A percentile compares a stretch with the other conserved stretches of the same genome.
Conservation (phyloP, 2,113 vertebrate genomes). For the Atrichornis clamosus region DNA sequence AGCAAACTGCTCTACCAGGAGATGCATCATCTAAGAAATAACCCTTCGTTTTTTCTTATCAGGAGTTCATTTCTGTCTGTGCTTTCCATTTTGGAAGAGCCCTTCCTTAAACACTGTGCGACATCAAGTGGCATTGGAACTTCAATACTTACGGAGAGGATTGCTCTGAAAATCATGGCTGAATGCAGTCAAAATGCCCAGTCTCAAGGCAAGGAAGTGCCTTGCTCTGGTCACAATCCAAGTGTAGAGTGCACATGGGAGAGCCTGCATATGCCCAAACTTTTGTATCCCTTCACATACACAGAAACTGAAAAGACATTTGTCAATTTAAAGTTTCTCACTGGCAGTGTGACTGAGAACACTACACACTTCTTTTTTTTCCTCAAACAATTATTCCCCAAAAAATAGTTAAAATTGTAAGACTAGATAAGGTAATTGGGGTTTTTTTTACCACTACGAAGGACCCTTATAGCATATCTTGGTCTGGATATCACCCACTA, state of each 20-base stretch:
- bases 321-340: background rate
- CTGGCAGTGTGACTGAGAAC: background rate
- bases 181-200: background rate
- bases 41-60: background rate
- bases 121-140: background rate
- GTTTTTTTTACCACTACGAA: background rate
- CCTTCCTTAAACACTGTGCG: background rate
- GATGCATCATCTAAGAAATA: background rate
- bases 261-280: background rate
- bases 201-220: rapidly evolving
- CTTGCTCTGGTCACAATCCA: background rate
- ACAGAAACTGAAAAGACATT: background rate
- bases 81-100: background rate
- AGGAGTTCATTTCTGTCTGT: background rate
- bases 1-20: background rate
- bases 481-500: background rate
- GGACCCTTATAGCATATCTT: background rate
- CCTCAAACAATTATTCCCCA: background rate
- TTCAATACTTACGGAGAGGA: background rate
- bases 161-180: background rate
- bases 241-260: background rate
- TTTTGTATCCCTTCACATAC: background rate
- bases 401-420: background rate
- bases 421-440: background rate
- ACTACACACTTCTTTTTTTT: rapidly evolving